Base-by-base conservation (phyloP, 2,888 invertebrate genomes). In the Dolichopus griseipennis region DNA sequence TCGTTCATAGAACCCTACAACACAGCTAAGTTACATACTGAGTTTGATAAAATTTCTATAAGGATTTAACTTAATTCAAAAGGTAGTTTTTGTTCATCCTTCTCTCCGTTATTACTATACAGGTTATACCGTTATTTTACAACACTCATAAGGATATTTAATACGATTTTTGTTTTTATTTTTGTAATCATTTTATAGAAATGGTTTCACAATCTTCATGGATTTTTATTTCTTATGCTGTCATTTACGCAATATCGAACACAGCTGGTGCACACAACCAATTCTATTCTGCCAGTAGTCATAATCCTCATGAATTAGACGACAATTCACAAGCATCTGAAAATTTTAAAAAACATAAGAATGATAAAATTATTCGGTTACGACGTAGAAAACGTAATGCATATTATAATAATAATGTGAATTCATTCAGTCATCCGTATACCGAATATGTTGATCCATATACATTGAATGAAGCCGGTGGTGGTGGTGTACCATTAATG, bases 191-290 rank as follows among this genome's bases (percentile, higher is more conserved):
- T 37, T 10, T 37, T 37, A 7, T 9, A 52, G 3, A 52, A 52
- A 52, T 52, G 52, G 52, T 52, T 9, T 52, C 52, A 12, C 52
- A 52, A 52, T 52, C 52, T 18, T 52, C 52, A 52, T 52, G 52
- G 52, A 52, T 52, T 52, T 52, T 52, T 52, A 52, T 52, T 52
- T 52, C 52, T 52, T 52, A 52, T 52, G 18, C 52, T 52, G 52
- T 52, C 52, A 52, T 52, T 52, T 52, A 52, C 52, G 52, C 52
- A 52, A 52, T 52, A 52, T 52, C 52, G 9, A 52, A n/a, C 52
- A 52, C 52, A 52, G 52, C 52, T 52, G 52, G 52, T 52, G 18
- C 15, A 18, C 27, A 27, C n/a, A n/a, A n/a, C 27, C 27, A 27
- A 27, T 37, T 37, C 1, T 15, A 52, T 52, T 52, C 9, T 52